Evolutionary conservation across 2,113 vertebrate species (phyloP).

Genomic region (Ceyx margarethae): DNA sequence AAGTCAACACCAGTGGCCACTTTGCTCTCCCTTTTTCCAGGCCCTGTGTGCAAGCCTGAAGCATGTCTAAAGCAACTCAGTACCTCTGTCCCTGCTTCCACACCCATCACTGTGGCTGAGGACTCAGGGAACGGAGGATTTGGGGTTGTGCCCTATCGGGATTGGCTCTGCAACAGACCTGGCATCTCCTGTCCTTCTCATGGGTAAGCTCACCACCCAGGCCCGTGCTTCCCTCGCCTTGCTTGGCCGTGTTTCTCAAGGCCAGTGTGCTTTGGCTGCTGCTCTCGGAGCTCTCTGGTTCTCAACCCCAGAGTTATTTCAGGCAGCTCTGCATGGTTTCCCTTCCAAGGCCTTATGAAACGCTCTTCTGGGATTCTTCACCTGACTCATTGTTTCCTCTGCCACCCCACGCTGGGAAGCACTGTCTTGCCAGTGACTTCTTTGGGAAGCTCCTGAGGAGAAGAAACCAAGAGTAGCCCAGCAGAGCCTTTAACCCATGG

Average conservation of each 20-base stretch:
- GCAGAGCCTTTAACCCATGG: neutral
- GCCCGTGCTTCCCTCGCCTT: neutral
- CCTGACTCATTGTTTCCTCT: constrained; percentile 68
- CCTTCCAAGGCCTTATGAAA: constrained; percentile 65
- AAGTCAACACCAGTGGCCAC: neutral
- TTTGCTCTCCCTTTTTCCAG: neutral
- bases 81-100: neutral
- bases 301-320: constrained; percentile 47
- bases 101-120: too few relatives aligned
- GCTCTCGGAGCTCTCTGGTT: neutral
- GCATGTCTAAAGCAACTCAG: neutral
- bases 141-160: neutral
- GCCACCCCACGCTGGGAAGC: constrained; percentile 56
- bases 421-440: neutral
- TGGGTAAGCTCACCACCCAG: neutral
- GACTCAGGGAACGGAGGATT: neutral
- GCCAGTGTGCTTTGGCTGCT: constrained; percentile 45
- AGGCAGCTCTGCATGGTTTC: constrained; percentile 13
- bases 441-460: constrained; percentile 56
- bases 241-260: neutral
- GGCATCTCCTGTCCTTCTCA: neutral
- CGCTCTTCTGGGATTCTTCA: constrained; percentile 59
- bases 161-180: neutral
- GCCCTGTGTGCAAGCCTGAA: neutral
- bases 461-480: neutral